phyloP scores from a whole-genome alignment of 2,113 vertebrate species.

The Arvicanthis niloticus region DNA sequence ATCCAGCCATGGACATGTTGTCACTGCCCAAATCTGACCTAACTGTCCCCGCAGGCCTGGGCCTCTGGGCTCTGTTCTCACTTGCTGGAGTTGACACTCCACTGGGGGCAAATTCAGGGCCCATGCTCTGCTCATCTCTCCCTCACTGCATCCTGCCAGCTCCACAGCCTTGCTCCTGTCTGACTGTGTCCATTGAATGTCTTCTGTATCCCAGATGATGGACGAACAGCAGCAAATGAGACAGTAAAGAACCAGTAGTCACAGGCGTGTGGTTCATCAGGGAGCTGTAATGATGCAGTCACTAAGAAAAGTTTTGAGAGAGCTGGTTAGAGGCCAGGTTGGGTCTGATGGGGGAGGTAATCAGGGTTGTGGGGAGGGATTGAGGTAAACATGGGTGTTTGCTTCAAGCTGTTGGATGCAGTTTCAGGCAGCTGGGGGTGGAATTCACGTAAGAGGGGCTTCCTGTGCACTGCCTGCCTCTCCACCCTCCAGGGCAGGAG shows the following conservation, averaged over 20 bases:
- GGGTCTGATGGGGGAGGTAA: background rate
- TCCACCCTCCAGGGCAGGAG: background rate
- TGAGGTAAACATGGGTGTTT: background rate
- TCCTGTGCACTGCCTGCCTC: background rate
- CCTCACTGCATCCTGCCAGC: rapidly evolving
- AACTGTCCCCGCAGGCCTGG: background rate
- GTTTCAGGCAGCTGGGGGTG: background rate
- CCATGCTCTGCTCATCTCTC: background rate
- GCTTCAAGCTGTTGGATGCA: background rate
- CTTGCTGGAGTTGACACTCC: rapidly evolving
- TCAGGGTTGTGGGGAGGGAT: background rate
- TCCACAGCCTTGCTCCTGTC: background rate
- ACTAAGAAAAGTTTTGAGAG: background rate
- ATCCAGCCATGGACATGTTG: rapidly evolving
- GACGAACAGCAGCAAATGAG: background rate
- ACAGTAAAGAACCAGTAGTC: background rate
- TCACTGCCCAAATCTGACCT: background rate
- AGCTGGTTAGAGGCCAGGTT: background rate
- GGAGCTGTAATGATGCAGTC: background rate
- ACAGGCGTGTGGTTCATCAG: background rate
- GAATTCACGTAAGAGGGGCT: background rate
- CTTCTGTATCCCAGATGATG: background rate
- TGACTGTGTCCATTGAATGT: background rate
- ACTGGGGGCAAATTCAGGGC: background rate
- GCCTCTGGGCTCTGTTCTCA: rapidly evolving